phyloP scores from a whole-genome alignment of 2,113 vertebrate genomes.

The Pluvialis apricaria region DNA sequence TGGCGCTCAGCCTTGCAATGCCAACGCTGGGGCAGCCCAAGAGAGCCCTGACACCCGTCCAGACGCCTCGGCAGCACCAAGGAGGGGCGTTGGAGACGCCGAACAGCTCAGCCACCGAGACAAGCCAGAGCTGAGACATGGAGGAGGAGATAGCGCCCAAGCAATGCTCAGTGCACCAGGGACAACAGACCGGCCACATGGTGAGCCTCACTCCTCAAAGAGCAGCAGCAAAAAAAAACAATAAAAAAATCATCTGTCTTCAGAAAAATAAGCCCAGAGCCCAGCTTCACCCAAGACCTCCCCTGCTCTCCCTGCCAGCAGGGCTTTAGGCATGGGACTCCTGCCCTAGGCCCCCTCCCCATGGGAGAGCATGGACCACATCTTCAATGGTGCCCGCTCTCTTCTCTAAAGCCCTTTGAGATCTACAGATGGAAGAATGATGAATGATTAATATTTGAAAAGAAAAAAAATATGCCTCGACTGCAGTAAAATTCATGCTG shows the following conservation, averaged over 20 bases:
- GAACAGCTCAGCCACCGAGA: background rate
- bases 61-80: fast-evolving
- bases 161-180: background rate
- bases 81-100: background rate
- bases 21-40: background rate
- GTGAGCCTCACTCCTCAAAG: background rate
- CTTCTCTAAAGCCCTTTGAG: background rate
- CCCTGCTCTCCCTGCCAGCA: background rate
- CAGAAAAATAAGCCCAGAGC: background rate
- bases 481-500: background rate
- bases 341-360: background rate
- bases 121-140: background rate
- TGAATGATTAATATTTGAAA: background rate
- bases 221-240: background rate
- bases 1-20: background rate
- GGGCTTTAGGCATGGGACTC: background rate
- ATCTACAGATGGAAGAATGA: background rate
- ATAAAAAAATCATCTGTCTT: background rate
- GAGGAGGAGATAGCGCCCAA: background rate
- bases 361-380: background rate
- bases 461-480: background rate
- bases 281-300: background rate
- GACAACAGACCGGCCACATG: fast-evolving
- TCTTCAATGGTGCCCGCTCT: fast-evolving
- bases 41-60: background rate